Percentiles rank a stretch among this genome's conserved stretches.
Conservation (phyloP, 2,888 invertebrate species). For the Girardia tigrina region DNA sequence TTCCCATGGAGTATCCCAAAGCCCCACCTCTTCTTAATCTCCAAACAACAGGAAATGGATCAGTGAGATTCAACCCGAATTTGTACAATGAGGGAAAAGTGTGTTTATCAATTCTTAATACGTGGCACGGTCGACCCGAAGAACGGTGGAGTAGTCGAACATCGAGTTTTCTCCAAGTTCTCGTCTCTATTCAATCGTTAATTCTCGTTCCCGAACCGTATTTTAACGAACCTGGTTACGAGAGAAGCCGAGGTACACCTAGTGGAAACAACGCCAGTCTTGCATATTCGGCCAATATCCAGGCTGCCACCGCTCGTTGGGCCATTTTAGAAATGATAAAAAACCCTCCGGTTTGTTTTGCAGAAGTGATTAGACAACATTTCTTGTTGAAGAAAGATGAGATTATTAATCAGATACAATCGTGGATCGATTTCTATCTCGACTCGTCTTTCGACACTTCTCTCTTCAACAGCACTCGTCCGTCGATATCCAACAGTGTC, state of each 20-base stretch:
- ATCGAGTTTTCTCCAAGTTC: constrained; percentile 66
- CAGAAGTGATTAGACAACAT: constrained; percentile 62
- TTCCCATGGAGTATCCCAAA: constrained; percentile 50
- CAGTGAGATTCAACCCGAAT: constrained; percentile 51
- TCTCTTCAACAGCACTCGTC: background rate
- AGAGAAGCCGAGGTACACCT: constrained; percentile 49
- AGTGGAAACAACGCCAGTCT: constrained; percentile 72
- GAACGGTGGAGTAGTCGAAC: constrained; percentile 94
- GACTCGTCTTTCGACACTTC: background rate
- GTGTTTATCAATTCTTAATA: constrained; percentile 81
- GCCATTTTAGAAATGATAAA: constrained; percentile 83
- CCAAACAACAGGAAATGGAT: constrained; percentile 51
- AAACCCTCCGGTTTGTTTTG: constrained; percentile 77
- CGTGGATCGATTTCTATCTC: constrained; percentile 60
- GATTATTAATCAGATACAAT: constrained; percentile 71
- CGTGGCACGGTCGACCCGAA: constrained; percentile 88
- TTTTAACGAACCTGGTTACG: constrained; percentile 52
- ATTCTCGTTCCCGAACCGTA: constrained; percentile 52
- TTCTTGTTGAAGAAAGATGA: constrained; percentile 85
- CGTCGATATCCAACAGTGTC: background rate
- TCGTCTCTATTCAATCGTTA: constrained; percentile 51
- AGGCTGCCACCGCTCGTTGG: constrained; percentile 84
- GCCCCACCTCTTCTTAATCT: constrained; percentile 50
- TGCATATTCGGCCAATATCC: constrained; percentile 86
- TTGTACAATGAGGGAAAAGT: constrained; percentile 66